These are phyloP conservation scores for Sciaenops ocellatus DNA, from an alignment of 2,797 vertebrate genomes.

Conservation along the genomic window DNA sequence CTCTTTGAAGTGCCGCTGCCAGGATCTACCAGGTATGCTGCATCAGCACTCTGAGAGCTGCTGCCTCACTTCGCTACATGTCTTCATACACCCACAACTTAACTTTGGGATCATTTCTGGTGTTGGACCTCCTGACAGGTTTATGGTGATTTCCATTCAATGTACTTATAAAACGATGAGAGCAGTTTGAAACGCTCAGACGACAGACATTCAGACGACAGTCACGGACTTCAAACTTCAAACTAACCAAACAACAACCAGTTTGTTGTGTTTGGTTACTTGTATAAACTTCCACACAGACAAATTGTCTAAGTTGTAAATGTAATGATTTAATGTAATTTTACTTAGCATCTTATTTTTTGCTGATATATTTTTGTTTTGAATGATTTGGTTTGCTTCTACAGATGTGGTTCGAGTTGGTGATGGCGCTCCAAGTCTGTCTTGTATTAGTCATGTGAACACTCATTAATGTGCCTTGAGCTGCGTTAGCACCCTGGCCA, in stretches of 20 bases:
- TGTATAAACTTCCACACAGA: conserved; percentile 36
- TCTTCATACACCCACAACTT: conserved; percentile 41
- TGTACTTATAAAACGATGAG: conserved; percentile 28
- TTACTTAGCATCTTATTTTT: conserved; percentile 8
- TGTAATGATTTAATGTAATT: conserved; percentile 53
- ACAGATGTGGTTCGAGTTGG: conserved; percentile 30
- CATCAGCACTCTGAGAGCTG: conserved; percentile 85
- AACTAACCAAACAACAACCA: not conserved
- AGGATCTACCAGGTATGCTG: conserved; percentile 94
- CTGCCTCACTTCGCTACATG: conserved; percentile 49
- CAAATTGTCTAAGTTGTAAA: conserved; percentile 40
- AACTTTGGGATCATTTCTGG: conserved; percentile 41
- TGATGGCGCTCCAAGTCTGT: conserved; percentile 24
- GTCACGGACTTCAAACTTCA: conserved; percentile 36
- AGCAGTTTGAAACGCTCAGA: conserved; percentile 19
- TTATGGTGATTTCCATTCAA: conserved; percentile 46
- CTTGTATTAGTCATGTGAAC: conserved; percentile 37
- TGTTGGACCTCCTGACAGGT: conserved; percentile 36
- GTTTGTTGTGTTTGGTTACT: conserved; percentile 50
- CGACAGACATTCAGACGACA: conserved; percentile 11
- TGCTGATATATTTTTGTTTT: conserved; percentile 4
- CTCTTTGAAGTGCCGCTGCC: conserved; percentile 93
- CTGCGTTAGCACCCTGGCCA: conserved; percentile 27
- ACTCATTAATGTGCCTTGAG: conserved; percentile 25
- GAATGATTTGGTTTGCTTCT: conserved; percentile 26